A percentile compares a stretch with the other conserved stretches of the same genome.
phyloP scores from a whole-genome alignment of 2,113 vertebrate species.

The Aleadryas rufinucha region DNA sequence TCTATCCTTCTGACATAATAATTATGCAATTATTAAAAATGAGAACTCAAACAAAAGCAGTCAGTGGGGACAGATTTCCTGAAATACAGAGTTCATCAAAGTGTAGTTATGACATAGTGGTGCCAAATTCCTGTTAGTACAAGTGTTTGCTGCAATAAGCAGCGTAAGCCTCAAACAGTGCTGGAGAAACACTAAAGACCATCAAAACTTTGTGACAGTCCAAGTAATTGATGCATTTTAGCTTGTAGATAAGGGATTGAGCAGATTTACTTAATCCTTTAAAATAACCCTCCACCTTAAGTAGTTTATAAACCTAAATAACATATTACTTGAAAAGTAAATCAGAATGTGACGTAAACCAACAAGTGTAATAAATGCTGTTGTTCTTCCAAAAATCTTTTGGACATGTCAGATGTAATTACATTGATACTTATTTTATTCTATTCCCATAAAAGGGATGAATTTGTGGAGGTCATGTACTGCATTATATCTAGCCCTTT shows the following conservation, averaged over 20 bases:
- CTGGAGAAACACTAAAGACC: conserved; percentile 42
- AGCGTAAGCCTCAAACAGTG: neutral
- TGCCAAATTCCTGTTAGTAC: conserved; percentile 27
- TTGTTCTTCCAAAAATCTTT: conserved; percentile 60
- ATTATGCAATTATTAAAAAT: neutral
- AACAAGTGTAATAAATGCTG: conserved; percentile 45
- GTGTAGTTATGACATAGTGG: neutral
- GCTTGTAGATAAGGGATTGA: conserved; percentile 59
- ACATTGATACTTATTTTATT: conserved; percentile 55
- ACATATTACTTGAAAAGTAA: conserved; percentile 56
- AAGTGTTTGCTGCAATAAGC: conserved; percentile 24
- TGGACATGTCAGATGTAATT: conserved; percentile 51
- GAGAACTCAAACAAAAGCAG: neutral
- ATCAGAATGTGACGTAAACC: conserved; percentile 42
- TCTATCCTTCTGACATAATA: neutral
- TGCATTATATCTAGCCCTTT: conserved; percentile 46
- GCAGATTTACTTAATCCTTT: conserved; percentile 63
- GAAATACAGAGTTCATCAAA: conserved; percentile 6
- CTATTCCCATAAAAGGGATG: conserved; percentile 53
- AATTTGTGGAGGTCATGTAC: conserved; percentile 44
- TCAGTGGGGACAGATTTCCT: neutral
- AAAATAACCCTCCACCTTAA: neutral
- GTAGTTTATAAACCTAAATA: conserved; percentile 54
- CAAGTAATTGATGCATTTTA: conserved; percentile 60
- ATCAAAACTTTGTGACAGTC: conserved; percentile 46